phyloP scores from a whole-genome alignment of 2,797 vertebrate genomes.

The Rhinichthys osculus region DNA sequence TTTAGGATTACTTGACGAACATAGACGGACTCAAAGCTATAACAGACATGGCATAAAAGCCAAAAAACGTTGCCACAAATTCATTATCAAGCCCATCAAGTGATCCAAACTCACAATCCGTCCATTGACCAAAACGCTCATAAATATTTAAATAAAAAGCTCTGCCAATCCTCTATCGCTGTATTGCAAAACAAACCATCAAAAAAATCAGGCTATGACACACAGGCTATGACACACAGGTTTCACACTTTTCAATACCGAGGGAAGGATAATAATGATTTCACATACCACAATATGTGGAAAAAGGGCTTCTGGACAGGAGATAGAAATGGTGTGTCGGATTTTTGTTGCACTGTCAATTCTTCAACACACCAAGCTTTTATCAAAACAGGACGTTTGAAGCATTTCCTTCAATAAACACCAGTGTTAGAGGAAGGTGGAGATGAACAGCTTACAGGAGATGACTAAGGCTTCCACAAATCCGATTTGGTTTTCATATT shows the following conservation, averaged over 20 bases:
- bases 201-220: background rate
- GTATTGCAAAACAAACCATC: constrained; percentile 1
- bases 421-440: background rate
- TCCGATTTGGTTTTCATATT: background rate
- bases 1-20: background rate
- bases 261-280: constrained; percentile 8
- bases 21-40: background rate
- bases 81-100: background rate
- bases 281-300: constrained; percentile 1
- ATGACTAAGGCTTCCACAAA: constrained; percentile 2
- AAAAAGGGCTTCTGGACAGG: constrained; percentile 17
- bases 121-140: background rate
- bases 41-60: background rate
- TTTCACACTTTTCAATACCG: constrained; percentile 8
- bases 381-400: constrained; percentile 16
- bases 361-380: constrained; percentile 5
- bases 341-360: constrained; percentile 3
- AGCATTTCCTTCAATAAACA: constrained; percentile 30
- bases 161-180: background rate
- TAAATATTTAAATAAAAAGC: background rate
- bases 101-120: background rate
- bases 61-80: background rate
- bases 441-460: background rate
- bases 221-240: too few relatives aligned
- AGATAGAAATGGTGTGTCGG: background rate